Base-by-base conservation (phyloP, 2,113 vertebrate species). In the Sebastes schlegelii region DNA sequence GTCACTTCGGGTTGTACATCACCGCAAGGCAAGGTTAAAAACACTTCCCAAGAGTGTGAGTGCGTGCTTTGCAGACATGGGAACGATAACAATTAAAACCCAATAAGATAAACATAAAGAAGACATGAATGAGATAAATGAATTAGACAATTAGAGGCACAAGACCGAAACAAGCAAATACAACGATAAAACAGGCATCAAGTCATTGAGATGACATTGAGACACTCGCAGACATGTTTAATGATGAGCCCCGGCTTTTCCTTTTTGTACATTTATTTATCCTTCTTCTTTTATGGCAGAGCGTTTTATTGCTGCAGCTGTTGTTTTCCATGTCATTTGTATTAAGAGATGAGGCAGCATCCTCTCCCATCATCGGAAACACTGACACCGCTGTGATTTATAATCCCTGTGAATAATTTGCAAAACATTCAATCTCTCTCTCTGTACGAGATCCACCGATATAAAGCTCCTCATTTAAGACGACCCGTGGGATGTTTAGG, bases 291-390 rank as follows among this genome's bases (percentile, higher is more conserved):
- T 94, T 90, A 91, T 83, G 76, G 85, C 79, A 14, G 77, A 81
- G 74, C 55, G 9, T 91, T 93, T 93, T 94, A 94, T 93, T 90
- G 91, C 83, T 88, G 90, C 93, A 95, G 92, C 91, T 93, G 92
- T 92, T 95, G 90, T 93, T 93, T 93, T 93, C 79, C 64, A 51
- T 91, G 91, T 89, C 83, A 87, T 91, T 91, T 92, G 86, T 90
- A 90, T 91, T 89, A 92, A 79, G 80, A 82, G 89, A 90, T 40
- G 85, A 88, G 86, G 86, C 85, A 88, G 76, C 83, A 88, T 89
- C 85, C 85, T 86, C 86, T 91, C 82, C 80, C 79, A 87, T 90
- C 81, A 85, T 71, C 73, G 77, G 79, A 89, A 88, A 92, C 88
- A 78, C 79, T 89, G 90, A 92, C 91, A 91, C 69, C 14, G 48